Conservation (phyloP, 2,797 vertebrate species). For the Bradypodion ventrale region DNA sequence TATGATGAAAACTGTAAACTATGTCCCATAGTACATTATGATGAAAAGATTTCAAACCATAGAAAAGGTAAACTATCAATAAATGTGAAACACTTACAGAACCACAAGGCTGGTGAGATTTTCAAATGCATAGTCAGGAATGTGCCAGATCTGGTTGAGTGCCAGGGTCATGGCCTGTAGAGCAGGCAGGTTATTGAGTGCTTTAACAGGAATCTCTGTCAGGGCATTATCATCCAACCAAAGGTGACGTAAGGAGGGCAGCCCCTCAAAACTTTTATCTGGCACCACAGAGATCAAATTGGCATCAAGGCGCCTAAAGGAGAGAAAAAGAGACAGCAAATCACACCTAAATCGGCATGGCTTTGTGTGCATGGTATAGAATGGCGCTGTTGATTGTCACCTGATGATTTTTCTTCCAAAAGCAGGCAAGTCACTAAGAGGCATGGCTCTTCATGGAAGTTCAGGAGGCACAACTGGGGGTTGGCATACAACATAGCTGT, state of each 20-base stretch:
- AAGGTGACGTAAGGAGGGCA: constrained; percentile 89
- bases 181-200: constrained; percentile 84
- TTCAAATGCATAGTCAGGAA: constrained; percentile 91
- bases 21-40: background rate
- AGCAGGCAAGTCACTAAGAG: background rate
- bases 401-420: background rate
- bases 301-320: constrained; percentile 89
- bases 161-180: constrained; percentile 97
- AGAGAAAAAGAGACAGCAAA: constrained; percentile 52
- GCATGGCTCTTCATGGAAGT: background rate
- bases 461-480: background rate
- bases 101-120: constrained; percentile 95
- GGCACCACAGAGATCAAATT: constrained; percentile 92
- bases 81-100: constrained; percentile 83
- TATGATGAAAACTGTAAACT: background rate
- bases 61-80: background rate
- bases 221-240: constrained; percentile 95
- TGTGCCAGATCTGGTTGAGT: constrained; percentile 89
- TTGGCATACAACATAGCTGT: background rate
- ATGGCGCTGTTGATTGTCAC: background rate
- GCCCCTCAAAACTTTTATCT: constrained; percentile 85
- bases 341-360: background rate
- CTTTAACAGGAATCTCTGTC: constrained; percentile 87
- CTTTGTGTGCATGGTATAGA: background rate
- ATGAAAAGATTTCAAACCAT: background rate